Percentiles rank a stretch among this genome's conserved stretches.
Conservation (phyloP, 2,113 vertebrate species). For the Osmerus mordax region DNA sequence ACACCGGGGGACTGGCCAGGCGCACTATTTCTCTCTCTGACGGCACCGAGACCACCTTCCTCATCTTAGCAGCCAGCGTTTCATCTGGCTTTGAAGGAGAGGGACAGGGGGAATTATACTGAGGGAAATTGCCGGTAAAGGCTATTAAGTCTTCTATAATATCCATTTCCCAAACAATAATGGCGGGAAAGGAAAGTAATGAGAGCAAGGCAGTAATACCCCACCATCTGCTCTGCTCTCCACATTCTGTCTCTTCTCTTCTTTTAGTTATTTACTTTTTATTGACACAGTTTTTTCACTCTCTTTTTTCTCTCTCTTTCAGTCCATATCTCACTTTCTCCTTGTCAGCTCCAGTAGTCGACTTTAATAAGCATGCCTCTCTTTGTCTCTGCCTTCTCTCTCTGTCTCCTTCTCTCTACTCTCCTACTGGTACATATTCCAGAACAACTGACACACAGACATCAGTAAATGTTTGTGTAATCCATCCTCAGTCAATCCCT, state of each 20-base stretch:
- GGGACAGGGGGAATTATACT: slow-evolving; percentile 53
- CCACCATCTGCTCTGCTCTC: slow-evolving; percentile 52
- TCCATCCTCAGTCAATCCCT: slow-evolving; percentile 17
- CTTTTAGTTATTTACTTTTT: slow-evolving; percentile 3
- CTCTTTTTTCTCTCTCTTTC: slow-evolving; percentile 32
- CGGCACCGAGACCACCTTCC: slow-evolving; percentile 14
- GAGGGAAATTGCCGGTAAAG: slow-evolving; percentile 56
- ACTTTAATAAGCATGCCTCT: neutral
- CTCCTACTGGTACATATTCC: neutral
- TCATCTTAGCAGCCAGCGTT: slow-evolving; percentile 28
- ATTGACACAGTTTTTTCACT: slow-evolving; percentile 9
- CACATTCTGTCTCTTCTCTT: too few species aligned
- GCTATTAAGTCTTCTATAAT: slow-evolving; percentile 59
- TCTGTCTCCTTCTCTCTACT: slow-evolving; percentile 6
- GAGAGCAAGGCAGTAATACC: slow-evolving; percentile 54
- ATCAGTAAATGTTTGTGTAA: slow-evolving; percentile 15
- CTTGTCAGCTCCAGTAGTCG: neutral
- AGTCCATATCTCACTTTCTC: neutral
- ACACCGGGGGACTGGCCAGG: slow-evolving; percentile 15
- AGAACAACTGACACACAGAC: neutral
- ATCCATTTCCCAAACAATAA: slow-evolving; percentile 65
- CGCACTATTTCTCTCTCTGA: slow-evolving; percentile 19
- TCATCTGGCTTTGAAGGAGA: slow-evolving; percentile 53
- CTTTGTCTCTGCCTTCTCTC: neutral
- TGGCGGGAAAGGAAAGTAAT: slow-evolving; percentile 52